A percentile compares a stretch with the other conserved stretches of the same genome.
Conservation (phyloP, 2,888 invertebrate genomes). For the Tinea semifulvella region DNA sequence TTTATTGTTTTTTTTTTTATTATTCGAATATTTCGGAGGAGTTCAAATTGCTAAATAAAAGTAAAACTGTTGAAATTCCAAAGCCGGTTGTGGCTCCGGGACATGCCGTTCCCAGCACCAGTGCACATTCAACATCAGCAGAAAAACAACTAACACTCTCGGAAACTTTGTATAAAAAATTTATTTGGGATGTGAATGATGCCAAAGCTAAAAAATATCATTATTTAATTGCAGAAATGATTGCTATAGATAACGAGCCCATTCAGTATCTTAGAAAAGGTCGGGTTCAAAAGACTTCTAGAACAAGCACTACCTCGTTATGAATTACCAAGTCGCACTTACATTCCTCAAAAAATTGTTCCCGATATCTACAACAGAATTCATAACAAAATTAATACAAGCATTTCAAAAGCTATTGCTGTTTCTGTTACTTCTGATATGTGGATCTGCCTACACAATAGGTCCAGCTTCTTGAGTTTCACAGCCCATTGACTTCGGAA, state of each 20-base stretch:
- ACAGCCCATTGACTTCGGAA: constrained; percentile 14
- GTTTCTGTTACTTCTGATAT: constrained; percentile 23
- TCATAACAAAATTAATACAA: constrained; percentile 19
- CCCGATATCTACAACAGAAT: constrained; percentile 23
- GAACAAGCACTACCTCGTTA: constrained; percentile 24
- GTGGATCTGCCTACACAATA: constrained; percentile 7
- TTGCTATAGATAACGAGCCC: constrained; percentile 30
- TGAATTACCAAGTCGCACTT: constrained; percentile 23
- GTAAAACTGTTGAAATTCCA: not conserved
- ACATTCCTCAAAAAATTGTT: constrained; percentile 20
- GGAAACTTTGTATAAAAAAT: constrained; percentile 21
- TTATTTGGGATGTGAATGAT: constrained; percentile 24
- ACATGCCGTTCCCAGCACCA: constrained; percentile 14
- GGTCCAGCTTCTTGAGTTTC: not conserved
- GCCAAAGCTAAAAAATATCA: constrained; percentile 25
- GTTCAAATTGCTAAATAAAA: not conserved
- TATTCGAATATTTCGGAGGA: no score
- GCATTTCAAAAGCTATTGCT: constrained; percentile 21
- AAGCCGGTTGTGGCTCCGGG: not conserved
- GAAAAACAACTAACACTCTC: constrained; percentile 17
- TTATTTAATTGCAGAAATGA: constrained; percentile 31
- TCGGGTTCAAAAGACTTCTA: constrained; percentile 25
- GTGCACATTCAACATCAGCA: constrained; percentile 13
- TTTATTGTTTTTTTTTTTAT: no score
- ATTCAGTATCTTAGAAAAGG: constrained; percentile 25